Evolutionary conservation across 2,888 invertebrate species (phyloP), one percentile per base, ranked within the genome.

Genomic region (Aphidius colemani): DNA sequence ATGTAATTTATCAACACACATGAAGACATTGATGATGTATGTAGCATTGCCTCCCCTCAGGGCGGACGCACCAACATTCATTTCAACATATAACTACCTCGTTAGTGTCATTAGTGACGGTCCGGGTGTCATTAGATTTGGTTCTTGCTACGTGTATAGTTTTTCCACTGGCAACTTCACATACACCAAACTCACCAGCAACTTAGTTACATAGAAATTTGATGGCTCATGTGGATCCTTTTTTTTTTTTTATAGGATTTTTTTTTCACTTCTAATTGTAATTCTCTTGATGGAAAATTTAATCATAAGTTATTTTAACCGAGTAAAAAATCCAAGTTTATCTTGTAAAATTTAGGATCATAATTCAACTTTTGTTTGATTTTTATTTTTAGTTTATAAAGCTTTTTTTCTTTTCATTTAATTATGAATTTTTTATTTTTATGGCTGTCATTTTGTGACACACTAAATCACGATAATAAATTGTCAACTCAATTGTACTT

Each of bases 91-190:
- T 79, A 81, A 80, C 81, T 81, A 81, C 77, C 78, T 81, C 80
- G 80, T 82, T 81, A 81, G 79, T 71, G 78, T 81, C 80, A 80
- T 82, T 81, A 81, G 81, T 76, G 75, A 79, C 79, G 79, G 81
- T 81, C 78, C 75, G 78, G 75, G 78, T 80, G 79, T 81, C 81
- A 81, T 81, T 82, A 81, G 80, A 81, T 82, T 81, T 79, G 70
- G 74, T 73, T 75, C 75, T 59, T 63, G 64, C 62, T 73, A 74
- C 76, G 75, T 75, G 78, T 74, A 18, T 18, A 75, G 77, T 77
- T 79, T 78, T 80, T 75, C 73, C 72, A 70, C 68, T 67, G 41
- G 62, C 18, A 49, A 43, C 43, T 43, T 43, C 2, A 46, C 11
- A 10, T 44, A 18, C 13, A 44, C 44, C 30, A 5, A 30, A 30